Evolutionary conservation across 2,888 invertebrate genomes (phyloP).

Genomic region (Chymomyza caudatula): DNA sequence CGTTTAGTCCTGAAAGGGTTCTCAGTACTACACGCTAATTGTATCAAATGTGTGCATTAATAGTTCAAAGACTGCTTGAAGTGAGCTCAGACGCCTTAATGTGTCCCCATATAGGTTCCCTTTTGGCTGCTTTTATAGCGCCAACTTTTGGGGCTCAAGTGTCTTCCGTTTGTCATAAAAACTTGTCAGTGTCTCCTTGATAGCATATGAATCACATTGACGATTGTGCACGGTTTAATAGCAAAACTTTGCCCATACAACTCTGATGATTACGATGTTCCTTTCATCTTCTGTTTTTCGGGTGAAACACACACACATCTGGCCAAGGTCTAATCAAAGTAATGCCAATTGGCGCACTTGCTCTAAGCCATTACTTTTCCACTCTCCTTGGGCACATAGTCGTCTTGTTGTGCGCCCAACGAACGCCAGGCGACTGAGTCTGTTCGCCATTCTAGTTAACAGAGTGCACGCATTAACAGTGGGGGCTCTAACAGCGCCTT

Average conservation of each 20-base stretch:
- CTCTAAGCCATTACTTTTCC: not conserved
- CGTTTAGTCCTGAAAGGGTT: too few relatives aligned
- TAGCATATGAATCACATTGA: constrained; percentile 64
- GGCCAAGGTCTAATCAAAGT: not conserved
- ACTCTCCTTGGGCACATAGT: not conserved
- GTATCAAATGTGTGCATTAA: constrained; percentile 61
- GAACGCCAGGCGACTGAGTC: constrained; percentile 50
- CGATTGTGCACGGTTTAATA: constrained; percentile 64
- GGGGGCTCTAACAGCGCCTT: constrained; percentile 19
- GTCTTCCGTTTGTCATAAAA: constrained; percentile 69
- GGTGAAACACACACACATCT: not conserved
- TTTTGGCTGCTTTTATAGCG: constrained; percentile 42
- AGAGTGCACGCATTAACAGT: too few relatives aligned
- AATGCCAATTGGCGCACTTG: not conserved
- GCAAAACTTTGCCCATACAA: constrained; percentile 57
- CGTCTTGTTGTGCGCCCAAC: constrained; percentile 45
- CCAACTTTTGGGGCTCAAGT: constrained; percentile 60
- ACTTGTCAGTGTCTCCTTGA: constrained; percentile 25
- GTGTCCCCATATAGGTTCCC: constrained; percentile 49
- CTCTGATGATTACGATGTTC: constrained; percentile 27
- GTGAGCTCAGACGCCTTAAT: constrained; percentile 17
- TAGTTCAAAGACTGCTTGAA: constrained; percentile 60
- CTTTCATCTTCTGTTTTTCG: not conserved
- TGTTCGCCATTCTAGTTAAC: too few relatives aligned
- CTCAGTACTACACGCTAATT: constrained; percentile 42